Conservation (phyloP, 30 jellyfish, hydroid and myxozoan species). For the Phacellophora camtschatica region DNA sequence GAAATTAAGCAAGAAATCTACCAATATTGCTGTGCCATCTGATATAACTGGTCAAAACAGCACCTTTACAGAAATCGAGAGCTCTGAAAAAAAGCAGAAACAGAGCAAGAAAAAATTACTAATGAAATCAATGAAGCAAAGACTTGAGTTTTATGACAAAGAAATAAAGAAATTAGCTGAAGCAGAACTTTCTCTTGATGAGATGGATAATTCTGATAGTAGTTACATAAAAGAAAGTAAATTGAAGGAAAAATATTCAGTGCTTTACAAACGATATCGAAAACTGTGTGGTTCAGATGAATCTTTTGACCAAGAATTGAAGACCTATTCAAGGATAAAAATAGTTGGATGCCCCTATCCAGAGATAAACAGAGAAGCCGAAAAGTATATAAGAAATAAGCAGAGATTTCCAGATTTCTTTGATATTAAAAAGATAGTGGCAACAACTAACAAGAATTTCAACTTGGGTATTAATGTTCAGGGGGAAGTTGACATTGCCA, state of each 20-base stretch:
- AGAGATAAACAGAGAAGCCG: slow-evolving; percentile 91
- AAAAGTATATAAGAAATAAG: slow-evolving; percentile 32
- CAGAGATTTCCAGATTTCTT: slow-evolving; percentile 82
- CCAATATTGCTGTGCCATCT: too few relatives aligned
- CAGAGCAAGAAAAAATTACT: background rate
- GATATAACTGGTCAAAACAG: background rate
- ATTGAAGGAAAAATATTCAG: slow-evolving; percentile 63
- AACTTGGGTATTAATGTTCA: slow-evolving; percentile 44
- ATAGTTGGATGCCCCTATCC: slow-evolving; percentile 81
- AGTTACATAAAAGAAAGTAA: slow-evolving; percentile 72
- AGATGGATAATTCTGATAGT: slow-evolving; percentile 82
- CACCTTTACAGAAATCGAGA: background rate
- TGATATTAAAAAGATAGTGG: slow-evolving; percentile 74
- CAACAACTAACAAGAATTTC: slow-evolving; percentile 33
- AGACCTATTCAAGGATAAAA: background rate
- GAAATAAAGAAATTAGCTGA: slow-evolving; percentile 63
- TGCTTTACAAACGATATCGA: slow-evolving; percentile 35
- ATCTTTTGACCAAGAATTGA: background rate
- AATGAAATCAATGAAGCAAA: slow-evolving; percentile 28
- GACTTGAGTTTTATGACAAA: slow-evolving; percentile 43
- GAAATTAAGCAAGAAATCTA: background rate
- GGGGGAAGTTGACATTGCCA: slow-evolving; percentile 61
- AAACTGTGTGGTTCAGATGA: slow-evolving; percentile 53
- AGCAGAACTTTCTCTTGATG: slow-evolving; percentile 74
- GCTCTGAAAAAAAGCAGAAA: background rate